Conservation (phyloP, 1,140 invertebrate genomes). For the Hycleus cichorii region DNA sequence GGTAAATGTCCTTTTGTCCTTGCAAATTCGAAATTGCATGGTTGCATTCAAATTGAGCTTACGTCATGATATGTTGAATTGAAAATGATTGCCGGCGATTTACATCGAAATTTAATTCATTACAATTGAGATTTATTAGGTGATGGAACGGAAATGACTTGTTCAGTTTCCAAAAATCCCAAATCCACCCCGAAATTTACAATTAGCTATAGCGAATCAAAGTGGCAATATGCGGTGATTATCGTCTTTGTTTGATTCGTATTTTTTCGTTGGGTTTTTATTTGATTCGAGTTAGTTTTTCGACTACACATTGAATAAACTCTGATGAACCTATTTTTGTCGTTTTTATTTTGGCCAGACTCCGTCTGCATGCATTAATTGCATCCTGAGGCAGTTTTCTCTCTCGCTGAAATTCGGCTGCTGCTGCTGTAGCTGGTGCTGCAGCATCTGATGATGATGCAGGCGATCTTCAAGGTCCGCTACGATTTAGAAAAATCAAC, state of each 20-base stretch:
- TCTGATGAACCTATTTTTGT: constrained; percentile 29
- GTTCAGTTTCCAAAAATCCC: too few relatives aligned
- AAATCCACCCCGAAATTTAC: too few relatives aligned
- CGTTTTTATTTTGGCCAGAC: constrained; percentile 29
- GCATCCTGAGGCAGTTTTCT: constrained; percentile 24
- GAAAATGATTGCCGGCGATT: too few relatives aligned
- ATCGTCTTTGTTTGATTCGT: too few relatives aligned
- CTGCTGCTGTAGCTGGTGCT: neutral
- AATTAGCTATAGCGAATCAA: too few relatives aligned
- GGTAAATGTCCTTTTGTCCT: neutral
- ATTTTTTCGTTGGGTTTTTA: too few relatives aligned
- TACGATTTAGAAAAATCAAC: too few relatives aligned
- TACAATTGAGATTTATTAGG: too few relatives aligned
- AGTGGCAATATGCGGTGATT: too few relatives aligned
- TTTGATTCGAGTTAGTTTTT: too few relatives aligned
- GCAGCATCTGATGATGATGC: neutral
- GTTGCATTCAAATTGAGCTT: neutral
- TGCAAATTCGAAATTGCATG: neutral
- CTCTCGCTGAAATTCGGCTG: constrained; percentile 22
- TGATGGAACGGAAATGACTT: too few relatives aligned
- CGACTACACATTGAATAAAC: constrained; percentile 15
- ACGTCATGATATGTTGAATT: neutral
- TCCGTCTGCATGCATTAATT: constrained; percentile 33
- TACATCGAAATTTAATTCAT: too few relatives aligned
- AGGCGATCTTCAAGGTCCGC: constrained; percentile 2